Conservation (phyloP, 2,888 invertebrate species). For the Zelleria hepariella region DNA sequence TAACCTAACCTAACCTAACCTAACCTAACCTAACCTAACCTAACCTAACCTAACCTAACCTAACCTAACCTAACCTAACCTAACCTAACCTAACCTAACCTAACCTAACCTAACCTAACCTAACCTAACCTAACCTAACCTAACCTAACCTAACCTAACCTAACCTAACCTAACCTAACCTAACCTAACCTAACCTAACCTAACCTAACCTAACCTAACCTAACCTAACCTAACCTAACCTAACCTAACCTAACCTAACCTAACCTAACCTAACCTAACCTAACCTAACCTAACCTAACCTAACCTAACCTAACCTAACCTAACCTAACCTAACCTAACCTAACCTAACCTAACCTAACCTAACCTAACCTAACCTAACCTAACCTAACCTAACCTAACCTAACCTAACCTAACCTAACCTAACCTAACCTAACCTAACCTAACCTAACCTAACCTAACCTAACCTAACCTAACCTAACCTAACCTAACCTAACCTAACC, state of each 20-base stretch:
- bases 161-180: slow-evolving; percentile 5
- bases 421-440: slow-evolving; percentile 6
- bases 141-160: slow-evolving; percentile 5
- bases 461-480: slow-evolving; percentile 8
- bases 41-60: slow-evolving; percentile 8
- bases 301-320: slow-evolving; percentile 6
- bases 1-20: slow-evolving; percentile 13
- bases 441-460: slow-evolving; percentile 7
- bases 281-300: no score
- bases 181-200: slow-evolving; percentile 5
- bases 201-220: slow-evolving; percentile 5
- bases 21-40: slow-evolving; percentile 8
- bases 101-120: slow-evolving; percentile 8
- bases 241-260: background rate
- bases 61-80: slow-evolving; percentile 8
- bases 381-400: slow-evolving; percentile 5
- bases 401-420: slow-evolving; percentile 5
- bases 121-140: slow-evolving; percentile 8
- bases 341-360: slow-evolving; percentile 6
- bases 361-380: slow-evolving; percentile 6
- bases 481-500: slow-evolving; percentile 10
- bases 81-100: slow-evolving; percentile 8
- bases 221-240: slow-evolving; percentile 5
- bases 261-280: slow-evolving; percentile 8
- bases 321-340: slow-evolving; percentile 6